Base-by-base conservation (phyloP, 2,888 invertebrate genomes). In the Pasiphila rectangulata region DNA sequence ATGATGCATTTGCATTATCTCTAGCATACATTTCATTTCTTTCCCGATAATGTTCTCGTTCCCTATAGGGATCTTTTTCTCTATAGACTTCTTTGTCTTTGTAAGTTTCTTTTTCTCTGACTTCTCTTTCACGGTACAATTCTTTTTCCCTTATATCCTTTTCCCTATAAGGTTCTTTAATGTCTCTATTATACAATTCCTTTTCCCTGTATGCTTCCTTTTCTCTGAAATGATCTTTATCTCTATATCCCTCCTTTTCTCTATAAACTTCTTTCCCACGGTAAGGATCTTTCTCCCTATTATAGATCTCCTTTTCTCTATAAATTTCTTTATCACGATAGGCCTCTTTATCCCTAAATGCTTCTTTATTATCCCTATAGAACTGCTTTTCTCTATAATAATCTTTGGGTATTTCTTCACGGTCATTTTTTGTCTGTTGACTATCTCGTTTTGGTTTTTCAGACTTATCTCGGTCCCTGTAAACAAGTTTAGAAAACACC, bases 351-450 rank as follows among this genome's bases (percentile, higher is more conserved):
- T 77, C 82, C 56, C 78, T 72, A 36, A 70, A 63, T 36, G 63
- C 37, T 41, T 89, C 89, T 48, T 82, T 78, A 36, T 29, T 77
- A 69, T 75, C 77, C 52, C 79, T 74, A 64, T 79, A 84, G 63
- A 83, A 86, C 65, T 79, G 83, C 60, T 87, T 87, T 53, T 87
- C 87, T 66, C 84, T 80, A 67, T 84, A 85, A 63, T 83, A 86
- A 52, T 87, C 87, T 81, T 87, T 88, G 63, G 82, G 54, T 60
- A 81, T 69, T 39, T 87, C 88, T 47, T 87, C 88, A 57, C 85
- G 77, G 21, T 88, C 86, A 57, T 67, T 75, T 65, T 83, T 86
- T 57, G 46, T 63, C 23, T 82, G n/a, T n/a, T n/a, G 9, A 19
- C 16, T 52, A 15, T 87, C 87, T 61, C 84, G 71, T 68, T 84